Conservation (phyloP, 2,113 vertebrate species). For the Aplodontia rufa region DNA sequence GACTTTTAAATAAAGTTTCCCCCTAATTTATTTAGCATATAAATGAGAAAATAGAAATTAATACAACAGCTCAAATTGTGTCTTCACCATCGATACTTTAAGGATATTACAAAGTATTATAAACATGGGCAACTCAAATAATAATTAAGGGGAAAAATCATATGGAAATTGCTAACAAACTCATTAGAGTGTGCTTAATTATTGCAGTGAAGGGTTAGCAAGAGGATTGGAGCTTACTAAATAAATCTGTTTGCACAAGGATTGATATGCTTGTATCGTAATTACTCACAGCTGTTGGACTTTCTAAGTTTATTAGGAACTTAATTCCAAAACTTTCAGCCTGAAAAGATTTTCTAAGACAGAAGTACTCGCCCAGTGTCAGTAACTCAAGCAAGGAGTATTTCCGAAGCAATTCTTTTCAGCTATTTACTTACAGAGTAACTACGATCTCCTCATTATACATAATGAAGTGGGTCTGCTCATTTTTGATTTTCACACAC, state of each 20-base stretch:
- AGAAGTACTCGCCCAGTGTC: slow-evolving; percentile 5
- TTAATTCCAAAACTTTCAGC: slow-evolving; percentile 75
- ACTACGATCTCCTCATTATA: slow-evolving; percentile 53
- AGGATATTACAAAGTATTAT: slow-evolving; percentile 72
- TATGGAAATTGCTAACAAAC: slow-evolving; percentile 75
- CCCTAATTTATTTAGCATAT: slow-evolving; percentile 55
- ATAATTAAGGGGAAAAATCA: slow-evolving; percentile 77
- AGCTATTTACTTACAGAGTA: slow-evolving; percentile 38
- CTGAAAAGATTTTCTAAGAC: slow-evolving; percentile 50
- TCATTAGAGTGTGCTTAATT: slow-evolving; percentile 75
- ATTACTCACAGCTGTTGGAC: slow-evolving; percentile 81
- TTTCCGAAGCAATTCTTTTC: slow-evolving; percentile 49
- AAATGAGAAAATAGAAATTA: slow-evolving; percentile 54
- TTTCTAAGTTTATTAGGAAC: slow-evolving; percentile 72
- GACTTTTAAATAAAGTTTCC: slow-evolving; percentile 43
- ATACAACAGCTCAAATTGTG: slow-evolving; percentile 61
- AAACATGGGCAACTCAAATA: slow-evolving; percentile 78
- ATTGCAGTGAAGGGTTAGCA: slow-evolving; percentile 70
- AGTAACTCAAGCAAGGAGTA: not conserved
- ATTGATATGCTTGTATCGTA: slow-evolving; percentile 75
- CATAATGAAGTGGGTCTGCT: slow-evolving; percentile 60
- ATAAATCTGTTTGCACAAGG: slow-evolving; percentile 78
- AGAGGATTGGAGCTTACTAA: slow-evolving; percentile 75
- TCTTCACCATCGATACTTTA: slow-evolving; percentile 75
- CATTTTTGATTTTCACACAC: slow-evolving; percentile 70